These are phyloP conservation scores for Elysia chlorotica DNA, from an alignment of 1,140 invertebrate genomes.

Conservation along the genomic window DNA sequence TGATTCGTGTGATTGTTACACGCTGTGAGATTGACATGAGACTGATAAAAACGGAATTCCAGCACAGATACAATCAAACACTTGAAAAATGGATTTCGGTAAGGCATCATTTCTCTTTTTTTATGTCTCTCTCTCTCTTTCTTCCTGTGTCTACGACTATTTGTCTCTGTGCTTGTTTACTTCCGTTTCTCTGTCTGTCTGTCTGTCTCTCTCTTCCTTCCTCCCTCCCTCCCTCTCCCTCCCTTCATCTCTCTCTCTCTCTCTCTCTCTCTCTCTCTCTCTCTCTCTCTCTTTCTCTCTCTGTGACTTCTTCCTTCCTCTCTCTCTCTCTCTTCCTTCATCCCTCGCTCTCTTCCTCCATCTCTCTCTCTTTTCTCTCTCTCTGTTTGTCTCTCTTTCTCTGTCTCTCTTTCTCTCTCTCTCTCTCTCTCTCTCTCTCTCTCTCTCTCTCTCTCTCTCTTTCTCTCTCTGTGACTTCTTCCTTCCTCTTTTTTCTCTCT, in stretches of 20 bases:
- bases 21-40: slow-evolving; percentile 66
- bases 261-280: neutral
- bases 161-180: neutral
- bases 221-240: neutral
- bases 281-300: neutral
- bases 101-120: neutral
- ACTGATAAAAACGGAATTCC: slow-evolving; percentile 65
- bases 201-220: neutral
- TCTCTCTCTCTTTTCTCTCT: neutral
- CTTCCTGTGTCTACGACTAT: neutral
- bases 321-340: neutral
- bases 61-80: slow-evolving; percentile 52
- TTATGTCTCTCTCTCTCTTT: neutral
- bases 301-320: too few relatives aligned
- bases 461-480: neutral
- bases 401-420: neutral
- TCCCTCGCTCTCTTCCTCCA: neutral
- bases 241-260: neutral
- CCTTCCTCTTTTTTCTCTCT: too few relatives aligned
- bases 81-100: slow-evolving; percentile 28
- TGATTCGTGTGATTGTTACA: slow-evolving; percentile 61
- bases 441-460: neutral
- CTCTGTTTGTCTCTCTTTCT: neutral
- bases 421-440: neutral
- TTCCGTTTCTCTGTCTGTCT: neutral